Base-by-base conservation (phyloP, 2,888 invertebrate genomes). In the Ochropleura plecta region DNA sequence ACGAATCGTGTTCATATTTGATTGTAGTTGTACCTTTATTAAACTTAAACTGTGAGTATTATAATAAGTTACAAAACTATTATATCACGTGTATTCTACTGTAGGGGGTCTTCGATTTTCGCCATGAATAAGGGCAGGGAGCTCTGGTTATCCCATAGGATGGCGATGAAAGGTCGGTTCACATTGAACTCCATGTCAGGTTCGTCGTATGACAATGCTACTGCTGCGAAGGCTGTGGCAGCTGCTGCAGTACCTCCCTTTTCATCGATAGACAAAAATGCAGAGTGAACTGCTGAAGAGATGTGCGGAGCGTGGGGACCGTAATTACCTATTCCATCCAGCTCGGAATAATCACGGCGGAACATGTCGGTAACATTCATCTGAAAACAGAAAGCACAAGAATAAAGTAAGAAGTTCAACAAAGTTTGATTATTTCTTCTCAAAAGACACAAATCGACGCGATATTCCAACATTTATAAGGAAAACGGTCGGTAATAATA, bases 191-290 rank as follows among this genome's bases (percentile, higher is more conserved):
- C 73, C 0, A 93, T 76, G 9, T 93, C 83, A 3, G 94, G 92
- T 1, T 93, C 91, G n/a, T 94, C 93, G 49, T 95, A 94, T 1
- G 96, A 96, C 7, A 97, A 86, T 1, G 97, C 96, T 0, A 97
- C 94, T 0, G 94, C 96, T 6, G 94, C 91, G 46, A 96, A 92
- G 0, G 93, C 90, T 1, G 96, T 94, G 0, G 96, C 95, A 1
- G 96, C 97, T 0, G 96, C 93, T 0, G 97, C 97, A 2, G 93
- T 91, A 0, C 95, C 95, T 16, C 97, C 97, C 67, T 94, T 88
- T 79, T 97, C 97, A 64, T 97, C 97, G 1, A 97, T 95, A 1
- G 95, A 93, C n/a, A 97, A 85, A 30, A 93, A 90, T 0, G 97
- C 96, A 30, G 96, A 95, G 85, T 97, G 97, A 3, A 96, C 73